phyloP scores from a whole-genome alignment of 2,888 invertebrate genomes.

The Oscheius sp. region DNA sequence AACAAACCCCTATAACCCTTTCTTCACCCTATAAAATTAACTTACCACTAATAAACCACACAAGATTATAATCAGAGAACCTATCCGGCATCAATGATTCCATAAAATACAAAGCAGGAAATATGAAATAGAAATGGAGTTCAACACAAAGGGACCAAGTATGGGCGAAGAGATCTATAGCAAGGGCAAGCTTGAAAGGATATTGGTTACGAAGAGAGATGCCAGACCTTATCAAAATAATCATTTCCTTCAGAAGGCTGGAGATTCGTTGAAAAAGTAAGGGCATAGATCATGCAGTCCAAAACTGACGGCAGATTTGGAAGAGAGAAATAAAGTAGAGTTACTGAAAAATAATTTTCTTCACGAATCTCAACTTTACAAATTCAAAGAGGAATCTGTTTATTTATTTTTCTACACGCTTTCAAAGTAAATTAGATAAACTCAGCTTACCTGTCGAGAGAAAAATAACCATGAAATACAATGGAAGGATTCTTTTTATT shows the following conservation, averaged over 20 bases:
- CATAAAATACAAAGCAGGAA: not conserved
- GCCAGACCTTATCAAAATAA: not conserved
- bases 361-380: no score
- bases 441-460: not conserved
- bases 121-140: constrained; percentile 10
- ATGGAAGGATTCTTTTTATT: constrained; percentile 2
- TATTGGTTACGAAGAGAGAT: not conserved
- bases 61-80: not conserved
- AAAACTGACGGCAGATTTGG: constrained; percentile 5
- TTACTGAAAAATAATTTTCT: not conserved
- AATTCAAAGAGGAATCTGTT: no score
- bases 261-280: not conserved
- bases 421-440: not conserved
- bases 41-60: not conserved
- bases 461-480: not conserved
- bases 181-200: not conserved
- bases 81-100: not conserved
- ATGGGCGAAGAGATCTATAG: constrained; percentile 6
- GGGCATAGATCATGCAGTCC: not conserved
- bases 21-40: no score
- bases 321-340: not conserved
- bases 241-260: not conserved
- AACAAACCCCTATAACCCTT: not conserved
- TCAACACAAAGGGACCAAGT: constrained; percentile 24
- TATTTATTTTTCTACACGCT: no score